phyloP scores from a whole-genome alignment of 1,140 invertebrate species.

The Sitobion miscanthi region DNA sequence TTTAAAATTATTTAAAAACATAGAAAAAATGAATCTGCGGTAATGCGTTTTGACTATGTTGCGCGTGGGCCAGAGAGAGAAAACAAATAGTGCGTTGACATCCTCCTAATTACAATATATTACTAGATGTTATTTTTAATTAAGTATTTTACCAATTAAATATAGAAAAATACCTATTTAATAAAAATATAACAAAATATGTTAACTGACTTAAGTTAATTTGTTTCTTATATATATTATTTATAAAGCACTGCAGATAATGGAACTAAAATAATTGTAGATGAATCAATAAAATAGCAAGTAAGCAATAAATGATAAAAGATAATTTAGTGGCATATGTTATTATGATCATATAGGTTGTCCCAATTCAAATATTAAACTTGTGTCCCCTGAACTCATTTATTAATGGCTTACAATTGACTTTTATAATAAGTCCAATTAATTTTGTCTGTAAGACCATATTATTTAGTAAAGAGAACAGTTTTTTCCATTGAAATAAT shows the following conservation, averaged over 20 bases:
- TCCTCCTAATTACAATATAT: too few relatives aligned
- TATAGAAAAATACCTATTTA: neutral
- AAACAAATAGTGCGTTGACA: too few relatives aligned
- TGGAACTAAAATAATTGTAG: neutral
- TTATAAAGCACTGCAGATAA: neutral
- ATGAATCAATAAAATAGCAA: neutral
- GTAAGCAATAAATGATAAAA: constrained; percentile 21
- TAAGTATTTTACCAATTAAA: neutral
- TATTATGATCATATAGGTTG: neutral
- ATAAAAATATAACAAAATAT: neutral
- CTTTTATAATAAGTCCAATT: too few relatives aligned
- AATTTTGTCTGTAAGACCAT: too few relatives aligned
- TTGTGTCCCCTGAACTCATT: neutral
- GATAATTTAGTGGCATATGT: constrained; percentile 31
- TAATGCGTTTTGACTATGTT: too few relatives aligned
- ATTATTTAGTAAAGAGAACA: too few relatives aligned
- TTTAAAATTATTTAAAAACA: too few relatives aligned
- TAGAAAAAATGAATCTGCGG: too few relatives aligned
- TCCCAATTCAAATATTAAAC: neutral
- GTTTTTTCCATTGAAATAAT: too few relatives aligned
- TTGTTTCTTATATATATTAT: neutral
- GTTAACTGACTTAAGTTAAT: neutral
- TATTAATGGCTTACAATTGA: neutral
- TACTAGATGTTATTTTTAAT: neutral
- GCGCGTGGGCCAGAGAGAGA: too few relatives aligned